Evolutionary conservation across 2,888 invertebrate species (phyloP), one percentile per base, ranked within the genome.

Genomic region (Neocrepidodera transversa): DNA sequence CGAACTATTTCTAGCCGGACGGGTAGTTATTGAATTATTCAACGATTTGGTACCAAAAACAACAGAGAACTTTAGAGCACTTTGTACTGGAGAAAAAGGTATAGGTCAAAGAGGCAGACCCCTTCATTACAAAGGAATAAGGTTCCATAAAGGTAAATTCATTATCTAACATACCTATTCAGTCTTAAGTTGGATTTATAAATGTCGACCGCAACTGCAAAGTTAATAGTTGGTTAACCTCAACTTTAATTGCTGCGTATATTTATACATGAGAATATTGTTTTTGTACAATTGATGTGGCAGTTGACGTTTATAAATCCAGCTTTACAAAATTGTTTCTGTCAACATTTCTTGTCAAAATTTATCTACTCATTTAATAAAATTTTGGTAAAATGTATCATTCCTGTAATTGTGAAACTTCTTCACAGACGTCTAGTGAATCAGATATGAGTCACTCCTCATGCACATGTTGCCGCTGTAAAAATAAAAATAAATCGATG

Each of bases 21-120:
- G 94, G 68, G 83, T 97, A 56, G 84, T 97, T 13, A 90, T 97
- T 74, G 93, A 96, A 79, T 82, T 97, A 56, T 91, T 89, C 77
- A 88, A 87, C 73, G 87, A 95, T 81, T 80, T 89, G 51, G 92
- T 91, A 60, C 96, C 97, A 17, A 89, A 85, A 76, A 93, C 95
- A 2, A 91, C 89, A 42, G 95, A 96, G 79, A 97, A 97, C 81
- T 97, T 97, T 77, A 84, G 95, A 66, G 88, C 89, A 1, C 80
- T 98, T 1, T 97, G 97, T 76, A 96, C 96, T 0, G 96, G 96
- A 2, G 95, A 97, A 79, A 88, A 85, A 64, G 95, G 95, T 1
- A 75, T 85, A 64, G 92, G 93, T 0, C 72, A 71, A 14, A 72
- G 80, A 68, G 88, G 88, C 2, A 90, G 89, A 74, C 88, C 88